These are phyloP conservation scores for Tragelaphus scriptus DNA, from an alignment of 2,113 vertebrate species.

Conservation along the genomic window DNA sequence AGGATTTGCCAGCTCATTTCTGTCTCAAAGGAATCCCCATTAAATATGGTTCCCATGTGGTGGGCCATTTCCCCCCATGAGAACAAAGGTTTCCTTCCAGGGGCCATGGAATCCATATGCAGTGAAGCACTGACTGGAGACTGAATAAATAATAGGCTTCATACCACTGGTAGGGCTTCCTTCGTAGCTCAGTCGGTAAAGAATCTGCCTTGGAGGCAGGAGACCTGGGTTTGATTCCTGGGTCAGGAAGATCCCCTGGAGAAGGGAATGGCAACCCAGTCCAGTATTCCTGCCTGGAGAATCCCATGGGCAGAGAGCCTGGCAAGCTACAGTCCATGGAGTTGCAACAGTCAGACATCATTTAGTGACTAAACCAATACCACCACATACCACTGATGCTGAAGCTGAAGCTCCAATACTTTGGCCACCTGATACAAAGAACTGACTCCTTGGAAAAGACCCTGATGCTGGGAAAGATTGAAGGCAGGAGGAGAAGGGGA, in stretches of 20 bases:
- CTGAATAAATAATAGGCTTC: neutral
- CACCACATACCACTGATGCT: neutral
- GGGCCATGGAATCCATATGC: neutral
- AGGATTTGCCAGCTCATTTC: neutral
- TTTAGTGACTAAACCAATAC: neutral
- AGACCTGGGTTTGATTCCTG: neutral
- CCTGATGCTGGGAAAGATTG: neutral
- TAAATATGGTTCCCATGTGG: no score
- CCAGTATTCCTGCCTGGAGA: neutral
- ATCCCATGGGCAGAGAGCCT: neutral
- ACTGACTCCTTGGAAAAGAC: neutral
- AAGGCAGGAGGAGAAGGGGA: neutral
- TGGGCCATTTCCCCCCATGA: neutral
- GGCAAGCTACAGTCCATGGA: neutral
- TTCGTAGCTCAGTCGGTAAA: neutral
- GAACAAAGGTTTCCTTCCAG: neutral
- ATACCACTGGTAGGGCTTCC: neutral
- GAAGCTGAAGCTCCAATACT: neutral
- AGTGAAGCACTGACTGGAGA: neutral
- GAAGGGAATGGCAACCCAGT: neutral
- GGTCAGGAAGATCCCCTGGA: neutral
- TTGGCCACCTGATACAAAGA: neutral
- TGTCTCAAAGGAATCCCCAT: neutral
- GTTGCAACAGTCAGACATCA: fast-evolving
- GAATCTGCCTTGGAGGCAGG: neutral